phyloP scores from a whole-genome alignment of 2,888 invertebrate genomes.

The Pristionchus japonicus region DNA sequence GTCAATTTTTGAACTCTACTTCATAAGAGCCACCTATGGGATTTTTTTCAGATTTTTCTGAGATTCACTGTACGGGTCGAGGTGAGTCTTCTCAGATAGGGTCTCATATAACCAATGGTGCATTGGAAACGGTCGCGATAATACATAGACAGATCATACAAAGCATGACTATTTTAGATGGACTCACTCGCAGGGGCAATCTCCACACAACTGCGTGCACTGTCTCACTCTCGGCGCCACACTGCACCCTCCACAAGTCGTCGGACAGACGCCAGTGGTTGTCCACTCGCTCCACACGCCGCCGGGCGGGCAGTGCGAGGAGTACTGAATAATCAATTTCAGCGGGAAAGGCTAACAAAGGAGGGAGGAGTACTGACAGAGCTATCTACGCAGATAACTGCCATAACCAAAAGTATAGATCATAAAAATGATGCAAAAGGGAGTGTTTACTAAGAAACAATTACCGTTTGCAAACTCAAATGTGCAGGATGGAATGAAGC shows the following conservation, averaged over 20 bases:
- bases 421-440: no score
- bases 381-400: no score
- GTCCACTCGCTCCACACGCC: constrained; percentile 64
- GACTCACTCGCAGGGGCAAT: constrained; percentile 54
- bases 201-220: constrained; percentile 47
- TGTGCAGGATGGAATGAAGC: not conserved
- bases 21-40: no score
- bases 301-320: constrained; percentile 53
- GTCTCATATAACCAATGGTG: no score
- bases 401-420: no score
- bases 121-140: not conserved
- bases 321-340: not conserved
- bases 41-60: no score
- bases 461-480: no score
- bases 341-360: not conserved
- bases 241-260: constrained; percentile 56
- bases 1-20: no score
- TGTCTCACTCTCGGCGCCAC: constrained; percentile 46
- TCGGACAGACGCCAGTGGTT: constrained; percentile 51
- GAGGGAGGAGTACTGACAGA: no score
- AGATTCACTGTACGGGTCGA: no score
- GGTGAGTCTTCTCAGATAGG: no score
- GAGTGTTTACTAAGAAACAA: no score
- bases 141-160: not conserved
- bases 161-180: not conserved